Evolutionary conservation across 1,140 invertebrate genomes (phyloP), one percentile per base, ranked within the genome.

Genomic region (Neotoxoptera formosana): DNA sequence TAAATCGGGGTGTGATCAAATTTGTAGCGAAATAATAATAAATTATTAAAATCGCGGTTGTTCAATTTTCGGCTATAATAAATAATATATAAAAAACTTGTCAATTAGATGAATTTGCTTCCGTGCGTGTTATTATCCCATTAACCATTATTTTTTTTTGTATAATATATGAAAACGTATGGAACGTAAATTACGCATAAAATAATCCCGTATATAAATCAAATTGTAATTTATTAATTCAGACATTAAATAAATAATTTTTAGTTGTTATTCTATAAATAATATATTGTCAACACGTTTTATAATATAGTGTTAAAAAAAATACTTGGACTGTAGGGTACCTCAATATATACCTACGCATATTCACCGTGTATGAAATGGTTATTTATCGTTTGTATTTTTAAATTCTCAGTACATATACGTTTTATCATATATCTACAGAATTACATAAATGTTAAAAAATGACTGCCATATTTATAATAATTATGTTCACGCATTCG

Each of bases 211-310:
- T 47, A 1, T 86, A 86, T 86, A 86, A 86, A 86, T 86, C 84
- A 86, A 86, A 86, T 86, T 47, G 41, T 86, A 86, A 86, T 86
- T 76, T 76, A 76, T 76, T 86, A 86, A 86, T 86, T 86, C 84
- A 86, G 84, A 47, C 41, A 14, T 47, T n/a, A 48, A 47, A 86
- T 86, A 86, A 86, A 84, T 84, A 84, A 84, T 30, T 84, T 84
- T 45, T 84, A 25, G 8, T 41, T 41, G 20, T 45, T 84, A 84
- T 84, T 41, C 83, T 41, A 84, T 84, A 41, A 41, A 84, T 84
- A 84, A 84, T 45, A 84, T 84, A 84, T 84, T 84, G 83, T 84
- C 83, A 84, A 84, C 83, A 84, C 83, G 34, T 41, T 45, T 36
- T 83, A 36, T 36, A 17, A 83, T 83, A 41, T 41, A 83, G 81